phyloP scores from a whole-genome alignment of 2,113 vertebrate genomes.

The Albula glossodonta region DNA sequence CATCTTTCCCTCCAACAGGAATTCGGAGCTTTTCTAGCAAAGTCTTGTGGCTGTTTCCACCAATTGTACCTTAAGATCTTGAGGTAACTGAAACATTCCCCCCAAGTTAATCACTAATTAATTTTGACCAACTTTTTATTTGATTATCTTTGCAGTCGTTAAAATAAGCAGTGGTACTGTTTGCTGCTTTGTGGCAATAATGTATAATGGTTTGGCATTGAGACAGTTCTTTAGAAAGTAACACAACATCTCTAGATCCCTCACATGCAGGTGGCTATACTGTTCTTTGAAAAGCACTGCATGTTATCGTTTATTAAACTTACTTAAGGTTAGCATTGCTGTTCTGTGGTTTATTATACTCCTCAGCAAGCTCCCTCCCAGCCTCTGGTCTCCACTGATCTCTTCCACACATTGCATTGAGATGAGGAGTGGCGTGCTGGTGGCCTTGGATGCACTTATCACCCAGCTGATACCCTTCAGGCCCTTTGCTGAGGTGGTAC shows the following conservation, averaged over 20 bases:
- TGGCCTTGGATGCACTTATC: slow-evolving; percentile 81
- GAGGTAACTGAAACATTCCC: slow-evolving; percentile 67
- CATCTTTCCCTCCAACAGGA: slow-evolving; percentile 69
- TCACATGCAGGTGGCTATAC: too few relatives aligned
- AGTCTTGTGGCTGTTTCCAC: slow-evolving; percentile 74
- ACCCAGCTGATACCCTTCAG: slow-evolving; percentile 75
- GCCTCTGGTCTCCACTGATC: slow-evolving; percentile 70
- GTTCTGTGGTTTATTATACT: neutral
- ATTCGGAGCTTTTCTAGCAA: slow-evolving; percentile 81
- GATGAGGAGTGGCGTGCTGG: slow-evolving; percentile 74
- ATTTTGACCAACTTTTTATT: neutral
- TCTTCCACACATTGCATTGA: slow-evolving; percentile 71
- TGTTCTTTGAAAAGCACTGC: neutral
- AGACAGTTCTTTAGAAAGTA: too few relatives aligned
- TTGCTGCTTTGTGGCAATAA: too few relatives aligned
- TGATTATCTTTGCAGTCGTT: neutral
- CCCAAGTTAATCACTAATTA: neutral
- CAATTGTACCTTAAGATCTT: slow-evolving; percentile 85
- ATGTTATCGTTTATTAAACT: neutral
- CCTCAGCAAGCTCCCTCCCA: slow-evolving; percentile 83
- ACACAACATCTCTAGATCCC: too few relatives aligned
- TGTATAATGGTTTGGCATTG: too few relatives aligned
- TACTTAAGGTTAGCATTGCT: neutral
- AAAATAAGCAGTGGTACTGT: too few relatives aligned
- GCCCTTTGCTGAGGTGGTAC: slow-evolving; percentile 77